Evolutionary conservation across 2,797 vertebrate species (phyloP).

Genomic region (Poecilia gillii): DNA sequence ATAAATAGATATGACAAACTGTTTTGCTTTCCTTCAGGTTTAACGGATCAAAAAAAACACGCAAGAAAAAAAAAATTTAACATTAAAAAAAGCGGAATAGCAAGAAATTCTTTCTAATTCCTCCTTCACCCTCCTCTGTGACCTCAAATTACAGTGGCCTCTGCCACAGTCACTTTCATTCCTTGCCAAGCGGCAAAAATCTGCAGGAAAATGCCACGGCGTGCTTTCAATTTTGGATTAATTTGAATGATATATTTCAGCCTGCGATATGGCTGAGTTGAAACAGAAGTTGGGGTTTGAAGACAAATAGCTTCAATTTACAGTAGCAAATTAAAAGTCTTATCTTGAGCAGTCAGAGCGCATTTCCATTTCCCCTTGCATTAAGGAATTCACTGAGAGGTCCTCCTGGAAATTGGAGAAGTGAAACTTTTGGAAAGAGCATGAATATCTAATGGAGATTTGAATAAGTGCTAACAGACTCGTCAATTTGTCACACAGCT

Average conservation of each 20-base stretch:
- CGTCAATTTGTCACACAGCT: slow-evolving; percentile 18
- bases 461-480: slow-evolving; percentile 38
- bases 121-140: slow-evolving; percentile 32
- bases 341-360: slow-evolving; percentile 72
- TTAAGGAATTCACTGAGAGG: slow-evolving; percentile 70
- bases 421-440: slow-evolving; percentile 58
- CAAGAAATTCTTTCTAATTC: slow-evolving; percentile 4
- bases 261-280: slow-evolving; percentile 65
- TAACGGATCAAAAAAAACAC: slow-evolving; percentile 2
- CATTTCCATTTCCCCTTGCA: slow-evolving; percentile 74
- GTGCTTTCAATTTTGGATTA: slow-evolving; percentile 54
- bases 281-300: slow-evolving; percentile 75
- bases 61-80: not conserved
- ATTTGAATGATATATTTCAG: slow-evolving; percentile 73
- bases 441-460: slow-evolving; percentile 69
- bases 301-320: slow-evolving; percentile 82
- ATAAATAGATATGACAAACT: slow-evolving; percentile 5
- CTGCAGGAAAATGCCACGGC: slow-evolving; percentile 9
- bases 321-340: slow-evolving; percentile 80
- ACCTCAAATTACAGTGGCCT: slow-evolving; percentile 39
- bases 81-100: slow-evolving; percentile 30
- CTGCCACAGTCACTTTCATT: slow-evolving; percentile 57
- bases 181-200: slow-evolving; percentile 39
- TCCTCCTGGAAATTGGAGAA: slow-evolving; percentile 61
- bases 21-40: slow-evolving; percentile 11